These are phyloP conservation scores for Drosophila niveifrons DNA, from an alignment of 2,888 invertebrate genomes.

Conservation along the genomic window DNA sequence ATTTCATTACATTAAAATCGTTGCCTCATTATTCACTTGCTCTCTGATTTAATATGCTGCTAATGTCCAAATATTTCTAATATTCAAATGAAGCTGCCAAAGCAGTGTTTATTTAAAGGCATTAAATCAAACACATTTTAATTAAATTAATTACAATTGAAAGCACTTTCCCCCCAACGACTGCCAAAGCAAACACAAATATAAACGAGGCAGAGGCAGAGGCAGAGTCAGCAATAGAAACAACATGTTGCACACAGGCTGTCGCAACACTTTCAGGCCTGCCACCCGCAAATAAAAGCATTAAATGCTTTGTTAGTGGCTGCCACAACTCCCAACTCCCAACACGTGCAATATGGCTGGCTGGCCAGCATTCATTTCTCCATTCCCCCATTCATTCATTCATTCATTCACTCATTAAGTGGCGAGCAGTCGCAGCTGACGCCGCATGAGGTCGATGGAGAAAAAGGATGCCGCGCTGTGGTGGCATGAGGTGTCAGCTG, in stretches of 20 bases:
- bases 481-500: constrained; percentile 41
- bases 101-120: constrained; percentile 11
- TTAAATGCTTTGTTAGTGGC: constrained; percentile 75
- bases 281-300: constrained; percentile 79
- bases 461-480: constrained; percentile 1
- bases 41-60: no score
- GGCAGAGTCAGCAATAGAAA: constrained; percentile 43
- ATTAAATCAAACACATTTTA: constrained; percentile 18
- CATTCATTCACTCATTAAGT: constrained; percentile 75
- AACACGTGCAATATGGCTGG: constrained; percentile 45
- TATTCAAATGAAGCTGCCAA: constrained; percentile 4
- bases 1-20: no score
- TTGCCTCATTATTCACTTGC: no score
- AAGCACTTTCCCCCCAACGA: constrained; percentile 14
- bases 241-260: constrained; percentile 70
- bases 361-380: background rate
- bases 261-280: constrained; percentile 64
- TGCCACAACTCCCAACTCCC: constrained; percentile 5
- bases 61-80: no score
- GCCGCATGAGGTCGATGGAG: constrained; percentile 61
- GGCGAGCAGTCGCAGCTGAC: constrained; percentile 68
- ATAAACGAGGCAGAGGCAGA: background rate
- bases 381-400: constrained; percentile 58
- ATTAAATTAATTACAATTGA: constrained; percentile 38
- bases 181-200: constrained; percentile 10